Base-by-base conservation (phyloP, 2,797 vertebrate species). In the Pseudomugil tenellus region DNA sequence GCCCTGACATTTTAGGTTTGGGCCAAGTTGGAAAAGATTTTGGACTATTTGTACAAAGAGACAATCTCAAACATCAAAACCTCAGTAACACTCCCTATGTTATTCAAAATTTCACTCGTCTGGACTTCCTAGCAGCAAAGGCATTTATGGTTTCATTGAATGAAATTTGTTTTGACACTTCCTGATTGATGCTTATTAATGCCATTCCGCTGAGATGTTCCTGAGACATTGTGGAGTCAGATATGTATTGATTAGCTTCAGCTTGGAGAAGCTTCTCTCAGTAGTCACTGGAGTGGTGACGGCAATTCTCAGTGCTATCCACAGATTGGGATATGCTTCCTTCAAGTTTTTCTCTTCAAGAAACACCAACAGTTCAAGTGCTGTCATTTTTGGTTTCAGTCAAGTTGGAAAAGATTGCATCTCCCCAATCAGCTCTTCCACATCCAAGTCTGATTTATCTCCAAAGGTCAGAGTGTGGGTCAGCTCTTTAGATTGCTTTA, bases 311-410 rank as follows among this genome's bases (percentile, higher is more conserved):
- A 53, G 6, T 28, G 55, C 35, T 1, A 41, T 48, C 28, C 54
- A 63, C 43, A 74, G 6, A 21, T 46, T 58, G 12, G 58, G 59
- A 4, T 63, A 54, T 3, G 39, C 32, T 32, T 59, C 60, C 31
- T 10, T 31, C 39, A 56, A 55, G 3, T 63, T 31, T 0, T 6
- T 37, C 4, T 53, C 32, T 23, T 37, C 23, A 4, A 37, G n/a
- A 25, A 39, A 25, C 19, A 23, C 35, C 2, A 39, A 34, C 6
- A 16, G 56, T 8, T 58, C 34, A 25, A 37, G 2, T 7, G 34
- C 4, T 7, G 32, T 39, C 34, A 39, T 39, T 11, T 26, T 52
- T 3, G 12, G 25, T n/a, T 39, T 58, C 37, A 13, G 21, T 5
- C 26, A 53, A 6, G 4, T 14, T 58, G 21, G 34, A 1, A 58